Base-by-base conservation (phyloP, 2,888 invertebrate genomes). In the Biston betularia region DNA sequence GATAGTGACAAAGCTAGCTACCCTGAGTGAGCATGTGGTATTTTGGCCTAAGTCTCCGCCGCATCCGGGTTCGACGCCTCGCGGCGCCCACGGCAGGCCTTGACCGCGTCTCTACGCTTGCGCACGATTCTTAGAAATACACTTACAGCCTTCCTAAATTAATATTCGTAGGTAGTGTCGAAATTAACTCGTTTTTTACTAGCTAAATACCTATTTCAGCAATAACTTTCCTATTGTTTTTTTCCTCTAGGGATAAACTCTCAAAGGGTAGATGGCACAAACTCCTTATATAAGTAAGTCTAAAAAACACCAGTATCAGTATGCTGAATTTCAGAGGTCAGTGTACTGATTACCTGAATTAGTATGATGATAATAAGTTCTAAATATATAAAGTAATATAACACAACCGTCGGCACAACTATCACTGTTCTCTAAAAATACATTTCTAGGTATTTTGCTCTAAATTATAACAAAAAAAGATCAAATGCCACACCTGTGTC, bases 31-130 rank as follows among this genome's bases (percentile, higher is more conserved):
- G 77, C 77, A 76, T 80, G 82, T 83, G 83, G 79, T 77, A 73
- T 78, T 79, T 81, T 78, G 24, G 72, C 69, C 71, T 70, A 71
- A 74, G 70, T 75, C 78, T 76, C 11, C 34, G 73, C 69, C 73
- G 76, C 83, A 90, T 93, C 93, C 93, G 93, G 93, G 92, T 93
- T 89, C 89, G 86, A 79, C 81, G 87, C 76, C 83, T 85, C 81
- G 78, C 81, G 77, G 82, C 87, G 89, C 92, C 92, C 88, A 90
- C 91, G 79, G 75, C 78, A 87, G 89, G 83, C 93, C 93, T 93
- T 92, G 93, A 92, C 93, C 93, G 73, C 69, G 68, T 63, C 69
- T 65, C 42, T 45, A n/a, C 49, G 49, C 58, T 49, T 9, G 49
- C 14, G 34, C 56, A 34, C 40, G 52, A 15, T 58, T 58, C 58